Conservation (phyloP, 1,140 invertebrate genomes). For the Aphelenchoides avenae region DNA sequence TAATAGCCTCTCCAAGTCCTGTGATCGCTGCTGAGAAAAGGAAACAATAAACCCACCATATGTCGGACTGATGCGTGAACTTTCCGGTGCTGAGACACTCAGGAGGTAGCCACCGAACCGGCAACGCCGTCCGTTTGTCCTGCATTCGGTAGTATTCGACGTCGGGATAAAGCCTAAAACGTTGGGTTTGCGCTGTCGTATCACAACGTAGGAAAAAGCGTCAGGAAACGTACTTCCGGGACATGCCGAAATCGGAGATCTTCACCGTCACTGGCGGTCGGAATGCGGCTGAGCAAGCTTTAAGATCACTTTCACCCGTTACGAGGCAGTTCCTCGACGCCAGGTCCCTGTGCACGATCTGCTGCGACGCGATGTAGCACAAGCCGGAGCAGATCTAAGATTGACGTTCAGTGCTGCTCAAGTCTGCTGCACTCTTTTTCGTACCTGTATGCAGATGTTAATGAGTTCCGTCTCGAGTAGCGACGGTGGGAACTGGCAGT, state of each 20-base stretch:
- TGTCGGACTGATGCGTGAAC: slow-evolving; percentile 93
- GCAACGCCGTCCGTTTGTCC: slow-evolving; percentile 62
- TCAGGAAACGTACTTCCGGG: slow-evolving; percentile 27
- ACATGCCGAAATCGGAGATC: slow-evolving; percentile 51
- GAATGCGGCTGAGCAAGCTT: slow-evolving; percentile 33
- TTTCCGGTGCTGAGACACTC: slow-evolving; percentile 91
- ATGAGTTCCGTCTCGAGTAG: slow-evolving; percentile 30
- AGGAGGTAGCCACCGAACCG: slow-evolving; percentile 80
- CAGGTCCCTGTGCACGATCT: slow-evolving; percentile 92
- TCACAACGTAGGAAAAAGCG: too few relatives aligned
- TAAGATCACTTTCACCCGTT: slow-evolving; percentile 66
- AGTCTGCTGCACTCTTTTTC: too few relatives aligned
- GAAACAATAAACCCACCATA: slow-evolving; percentile 77
- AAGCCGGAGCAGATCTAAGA: slow-evolving; percentile 67
- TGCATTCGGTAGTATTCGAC: slow-evolving; percentile 65
- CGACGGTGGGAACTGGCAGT: slow-evolving; percentile 42
- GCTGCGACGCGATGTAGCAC: slow-evolving; percentile 88
- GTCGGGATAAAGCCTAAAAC: slow-evolving; percentile 34
- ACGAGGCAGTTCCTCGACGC: slow-evolving; percentile 93
- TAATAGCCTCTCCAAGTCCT: slow-evolving; percentile 6
- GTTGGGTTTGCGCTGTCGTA: too few relatives aligned
- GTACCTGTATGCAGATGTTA: slow-evolving; percentile 39
- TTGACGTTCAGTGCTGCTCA: too few relatives aligned
- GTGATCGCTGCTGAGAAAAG: too few relatives aligned
- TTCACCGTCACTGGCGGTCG: slow-evolving; percentile 43